Evolutionary conservation across 2,113 vertebrate species (phyloP), one percentile per base, ranked within the genome.

Genomic region (Gymnogyps californianus): DNA sequence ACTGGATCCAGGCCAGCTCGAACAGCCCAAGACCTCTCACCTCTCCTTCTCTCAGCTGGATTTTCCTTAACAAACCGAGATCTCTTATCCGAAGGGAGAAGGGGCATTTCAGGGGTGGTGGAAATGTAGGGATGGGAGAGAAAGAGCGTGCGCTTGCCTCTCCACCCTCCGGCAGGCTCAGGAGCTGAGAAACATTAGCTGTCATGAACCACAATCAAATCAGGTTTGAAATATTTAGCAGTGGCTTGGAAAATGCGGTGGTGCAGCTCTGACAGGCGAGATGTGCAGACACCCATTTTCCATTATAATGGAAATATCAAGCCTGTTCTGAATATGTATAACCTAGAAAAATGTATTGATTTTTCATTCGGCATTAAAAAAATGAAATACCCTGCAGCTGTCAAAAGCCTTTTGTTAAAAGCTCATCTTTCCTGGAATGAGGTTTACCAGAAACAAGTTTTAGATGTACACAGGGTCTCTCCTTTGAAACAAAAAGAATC

Each of bases 161-260:
- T 97, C 89, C 96, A 93, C 66, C 93, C 95, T 98, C 97, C 95
- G 96, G 98, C 96, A 95, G 98, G 96, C 98, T 98, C 94, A 87
- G 93, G 97, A 98, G 98, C 98, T 96, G 97, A 98, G 98, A 98
- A 98, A 98, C 98, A 98, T 98, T 98, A 98, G 98, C 98, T 99
- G 98, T 99, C 99, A 99, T 96, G 98, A 99, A 98, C 99, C 99
- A 99, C 99, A 99, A 99, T 99, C 99, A 99, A 99, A 99, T 99
- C 98, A 98, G 98, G 98, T 99, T 98, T 98, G 99, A 99, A 99
- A 99, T 99, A 99, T 99, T 99, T 99, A 99, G 99, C 99, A 99
- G 98, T 99, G 99, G 99, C 98, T 99, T 98, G 99, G 99, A 99
- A 99, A 99, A 99, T 98, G 98, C 97, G 97, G 98, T 97, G 98